Evolutionary conservation across 2,113 vertebrate genomes (phyloP), one percentile per base, ranked within the genome.

Genomic region (Piprites chloris): DNA sequence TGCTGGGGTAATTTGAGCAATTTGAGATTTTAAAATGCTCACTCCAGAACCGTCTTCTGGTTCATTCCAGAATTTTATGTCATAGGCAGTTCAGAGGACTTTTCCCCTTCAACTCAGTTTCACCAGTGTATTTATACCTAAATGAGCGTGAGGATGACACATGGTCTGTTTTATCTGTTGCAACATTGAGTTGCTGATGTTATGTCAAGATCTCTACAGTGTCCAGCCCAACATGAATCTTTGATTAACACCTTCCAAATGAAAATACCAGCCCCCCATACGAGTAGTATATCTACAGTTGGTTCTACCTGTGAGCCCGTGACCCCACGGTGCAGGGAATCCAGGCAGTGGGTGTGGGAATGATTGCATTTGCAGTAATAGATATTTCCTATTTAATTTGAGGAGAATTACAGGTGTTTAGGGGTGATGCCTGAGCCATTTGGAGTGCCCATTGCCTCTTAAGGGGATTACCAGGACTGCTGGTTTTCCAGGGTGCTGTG

Each of bases 1-100:
- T 2, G 3, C 32, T 65, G 32, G 20, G 26, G 28, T 82, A 89
- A 93, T 65, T 35, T 46, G 39, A 90, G 62, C 89, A 93, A 90
- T 77, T 86, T 58, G 68, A 62, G n/a, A 84, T 75, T 88, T 90
- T 59, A 56, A 94, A 90, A 87, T n/a, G 18, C 44, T 74, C 19
- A 49, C 82, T 61, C 76, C 68, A 73, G 63, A 80, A 56, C 35
- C 56, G 1, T 9, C 27, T 41, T 30, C 39, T 59, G 80, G 61
- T 42, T 92, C 12, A 46, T 85, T 61, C 73, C 65, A 73, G 63
- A 83, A 61, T 50, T 61, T 0, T 9, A 58, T 22, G 41, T 35
- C n/a, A 72, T 0, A 86, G 22, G 39, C 67, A 77, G 74, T 39
- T 59, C 62, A 63, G 46, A 82, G 73, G 53, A 75, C 22, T 75